Base-by-base conservation (phyloP, 1,140 invertebrate species). In the Penaeus vannamei region DNA sequence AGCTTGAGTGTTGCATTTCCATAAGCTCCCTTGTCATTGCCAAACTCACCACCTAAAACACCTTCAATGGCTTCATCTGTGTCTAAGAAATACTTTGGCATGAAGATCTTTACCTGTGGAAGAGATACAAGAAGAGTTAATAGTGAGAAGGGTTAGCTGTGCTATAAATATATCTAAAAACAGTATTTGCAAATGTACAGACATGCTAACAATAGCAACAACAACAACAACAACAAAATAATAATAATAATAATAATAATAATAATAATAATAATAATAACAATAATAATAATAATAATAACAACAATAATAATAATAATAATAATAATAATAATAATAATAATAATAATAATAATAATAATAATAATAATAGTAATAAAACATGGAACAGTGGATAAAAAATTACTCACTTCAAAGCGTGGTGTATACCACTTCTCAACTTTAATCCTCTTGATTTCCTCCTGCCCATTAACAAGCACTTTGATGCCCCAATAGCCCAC, bases 401-500 rank as follows among this genome's bases (percentile, higher is more conserved):
- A 53, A 53, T 53, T 17, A 62, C 88, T 84, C 91, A 94, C 93
- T 92, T 94, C 94, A 92, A 94, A 94, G 80, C 93, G 91, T n/a
- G 93, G 93, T 14, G 92, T 91, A 90, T 93, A 94, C 91, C 93
- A 94, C 87, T 93, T 93, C 90, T 94, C 93, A 12, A 94, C 93
- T 80, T 92, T 92, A 62, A 94, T 93, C 60, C 72, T 88, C 87
- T 94, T 93, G 85, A 94, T 93, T 90, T 94, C 93, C 17, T 93
- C 91, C 91, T 94, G 94, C 3, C 92, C 92, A 53, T 93, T 92
- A 14, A 93, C 93, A 84, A 92, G 92, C 8, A 93, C 93, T 84
- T 93, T 91, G 29, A 94, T 93, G 83, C 91, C 94, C 94, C 94
- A 94, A 87, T 92, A 92, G 0, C 94, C 94, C 69, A 92, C 91